Evolutionary conservation across 2,888 invertebrate genomes (phyloP).

Genomic region (Leucania comma): DNA sequence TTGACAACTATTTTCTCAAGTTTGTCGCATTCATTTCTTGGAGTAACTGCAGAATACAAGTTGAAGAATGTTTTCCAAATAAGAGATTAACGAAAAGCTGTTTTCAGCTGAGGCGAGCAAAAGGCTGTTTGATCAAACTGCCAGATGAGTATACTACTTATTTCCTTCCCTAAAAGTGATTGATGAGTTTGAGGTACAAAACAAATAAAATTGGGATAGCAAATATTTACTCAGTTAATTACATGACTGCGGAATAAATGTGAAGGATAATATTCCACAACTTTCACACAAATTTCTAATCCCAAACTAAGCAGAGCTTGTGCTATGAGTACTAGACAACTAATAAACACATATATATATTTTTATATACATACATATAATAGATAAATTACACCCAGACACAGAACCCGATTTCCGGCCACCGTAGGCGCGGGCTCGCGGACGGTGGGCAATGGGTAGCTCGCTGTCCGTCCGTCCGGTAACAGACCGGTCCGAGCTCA

Average conservation of each 20-base stretch:
- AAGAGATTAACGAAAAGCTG: background rate
- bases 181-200: slow-evolving; percentile 19
- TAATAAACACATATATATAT: no score
- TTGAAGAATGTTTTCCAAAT: background rate
- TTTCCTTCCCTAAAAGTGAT: slow-evolving; percentile 25
- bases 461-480: no score
- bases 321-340: no score
- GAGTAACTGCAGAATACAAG: background rate
- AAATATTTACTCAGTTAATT: slow-evolving; percentile 16
- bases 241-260: background rate
- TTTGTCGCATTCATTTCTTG: background rate
- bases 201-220: slow-evolving; percentile 19
- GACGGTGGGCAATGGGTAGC: no score
- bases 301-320: no score
- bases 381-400: no score
- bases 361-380: no score
- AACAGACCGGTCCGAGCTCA: no score
- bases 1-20: background rate
- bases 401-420: no score
- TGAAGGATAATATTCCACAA: no score
- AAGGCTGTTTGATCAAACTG: slow-evolving; percentile 23
- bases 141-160: slow-evolving; percentile 10
- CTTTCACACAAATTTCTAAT: no score
- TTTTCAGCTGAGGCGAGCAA: background rate
- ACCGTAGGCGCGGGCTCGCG: no score